Percentiles rank a stretch among this genome's conserved stretches.
Evolutionary conservation across 2,888 invertebrate genomes (phyloP).

Genomic region (Bembecia ichneumoniformis): DNA sequence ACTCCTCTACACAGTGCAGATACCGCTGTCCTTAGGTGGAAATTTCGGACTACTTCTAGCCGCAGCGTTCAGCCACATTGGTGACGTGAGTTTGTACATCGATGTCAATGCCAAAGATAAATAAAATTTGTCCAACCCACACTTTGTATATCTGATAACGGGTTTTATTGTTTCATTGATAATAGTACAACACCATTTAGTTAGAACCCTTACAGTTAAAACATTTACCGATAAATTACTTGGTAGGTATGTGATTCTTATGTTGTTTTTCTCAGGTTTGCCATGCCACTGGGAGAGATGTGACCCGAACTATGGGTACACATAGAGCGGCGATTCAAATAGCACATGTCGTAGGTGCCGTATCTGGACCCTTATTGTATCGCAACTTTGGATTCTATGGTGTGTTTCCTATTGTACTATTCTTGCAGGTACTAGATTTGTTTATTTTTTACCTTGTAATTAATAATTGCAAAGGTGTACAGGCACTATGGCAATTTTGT

Average conservation of each 20-base stretch:
- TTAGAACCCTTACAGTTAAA: background rate
- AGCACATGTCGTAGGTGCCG: constrained; percentile 73
- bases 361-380: constrained; percentile 82
- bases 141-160: background rate
- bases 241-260: constrained; percentile 5
- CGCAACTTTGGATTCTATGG: constrained; percentile 80
- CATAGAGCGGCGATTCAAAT: constrained; percentile 64
- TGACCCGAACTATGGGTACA: constrained; percentile 75
- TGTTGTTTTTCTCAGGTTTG: constrained; percentile 42
- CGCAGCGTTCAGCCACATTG: constrained; percentile 83
- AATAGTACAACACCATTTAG: background rate
- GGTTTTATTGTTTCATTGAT: background rate
- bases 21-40: constrained; percentile 80
- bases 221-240: background rate
- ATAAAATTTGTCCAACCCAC: background rate
- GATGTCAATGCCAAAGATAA: background rate
- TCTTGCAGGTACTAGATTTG: constrained; percentile 52
- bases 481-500: no score
- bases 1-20: constrained; percentile 56
- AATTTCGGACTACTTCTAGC: constrained; percentile 80
- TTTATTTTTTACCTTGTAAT: background rate
- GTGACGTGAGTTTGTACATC: constrained; percentile 75
- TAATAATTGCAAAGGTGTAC: no score
- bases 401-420: constrained; percentile 75
- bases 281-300: constrained; percentile 55